Conservation (phyloP, 2,888 invertebrate genomes). For the Pecten maximus region DNA sequence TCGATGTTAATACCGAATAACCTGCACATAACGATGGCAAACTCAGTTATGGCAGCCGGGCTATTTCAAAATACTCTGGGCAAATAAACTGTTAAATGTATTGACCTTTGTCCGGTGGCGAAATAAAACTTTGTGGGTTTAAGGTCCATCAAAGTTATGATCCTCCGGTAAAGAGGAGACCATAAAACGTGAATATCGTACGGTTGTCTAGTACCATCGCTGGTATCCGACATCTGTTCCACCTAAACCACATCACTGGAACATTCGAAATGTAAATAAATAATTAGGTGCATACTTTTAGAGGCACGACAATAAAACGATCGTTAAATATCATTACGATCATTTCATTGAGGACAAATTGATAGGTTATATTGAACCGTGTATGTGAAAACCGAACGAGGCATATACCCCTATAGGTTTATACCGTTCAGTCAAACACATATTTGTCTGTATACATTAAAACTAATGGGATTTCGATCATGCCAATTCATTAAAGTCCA, state of each 20-base stretch:
- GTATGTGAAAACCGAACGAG: neutral
- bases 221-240: neutral
- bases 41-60: neutral
- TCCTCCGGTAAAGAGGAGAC: neutral
- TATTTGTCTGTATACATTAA: neutral
- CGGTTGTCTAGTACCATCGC: neutral
- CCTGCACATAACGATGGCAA: neutral
- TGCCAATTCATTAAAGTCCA: neutral
- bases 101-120: neutral
- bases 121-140: neutral
- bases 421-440: neutral
- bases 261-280: neutral
- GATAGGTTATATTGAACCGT: neutral
- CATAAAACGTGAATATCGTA: neutral
- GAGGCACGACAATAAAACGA: neutral
- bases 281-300: neutral
- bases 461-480: neutral
- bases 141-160: constrained; percentile 1
- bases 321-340: neutral
- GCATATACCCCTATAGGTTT: neutral
- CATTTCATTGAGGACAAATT: constrained; percentile 1
- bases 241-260: neutral
- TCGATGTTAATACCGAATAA: neutral
- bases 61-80: neutral
- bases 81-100: neutral